Conservation (phyloP, 2,797 vertebrate species). For the Microctenopoma lineatum region DNA sequence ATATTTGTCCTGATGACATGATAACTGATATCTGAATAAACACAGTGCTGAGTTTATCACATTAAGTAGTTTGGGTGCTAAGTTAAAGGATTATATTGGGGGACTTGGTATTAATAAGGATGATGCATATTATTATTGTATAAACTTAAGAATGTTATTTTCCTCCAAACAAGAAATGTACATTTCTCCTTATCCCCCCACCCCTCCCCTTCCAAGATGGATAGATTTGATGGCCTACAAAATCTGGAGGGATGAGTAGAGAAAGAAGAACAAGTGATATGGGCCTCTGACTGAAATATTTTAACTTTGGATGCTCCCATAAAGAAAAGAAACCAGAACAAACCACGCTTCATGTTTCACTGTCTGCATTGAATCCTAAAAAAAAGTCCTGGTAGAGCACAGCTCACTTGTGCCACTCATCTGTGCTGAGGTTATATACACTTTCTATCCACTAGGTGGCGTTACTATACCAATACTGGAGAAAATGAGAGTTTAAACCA, state of each 20-base stretch:
- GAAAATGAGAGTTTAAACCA: background rate
- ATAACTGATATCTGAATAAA: background rate
- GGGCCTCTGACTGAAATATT: background rate
- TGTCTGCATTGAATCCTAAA: background rate
- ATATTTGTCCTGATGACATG: background rate
- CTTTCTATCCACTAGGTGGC: constrained; percentile 47
- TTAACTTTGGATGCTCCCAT: background rate
- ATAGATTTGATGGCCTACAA: background rate
- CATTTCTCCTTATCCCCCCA: too few species aligned
- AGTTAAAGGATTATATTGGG: too few species aligned
- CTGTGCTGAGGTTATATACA: background rate
- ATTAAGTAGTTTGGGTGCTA: too few species aligned
- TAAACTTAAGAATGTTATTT: too few species aligned
- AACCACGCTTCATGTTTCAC: background rate
- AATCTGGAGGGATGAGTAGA: background rate
- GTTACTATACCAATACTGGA: background rate
- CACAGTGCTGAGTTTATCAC: background rate
- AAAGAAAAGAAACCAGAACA: background rate
- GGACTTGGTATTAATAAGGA: too few species aligned
- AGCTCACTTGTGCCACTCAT: background rate
- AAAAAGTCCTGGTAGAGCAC: background rate
- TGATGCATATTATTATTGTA: too few species aligned
- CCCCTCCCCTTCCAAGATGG: background rate
- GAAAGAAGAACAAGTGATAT: background rate
- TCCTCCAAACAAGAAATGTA: too few species aligned